These are phyloP conservation scores for Nysson spinosus DNA, from an alignment of 2,888 invertebrate genomes.

Conservation along the genomic window DNA sequence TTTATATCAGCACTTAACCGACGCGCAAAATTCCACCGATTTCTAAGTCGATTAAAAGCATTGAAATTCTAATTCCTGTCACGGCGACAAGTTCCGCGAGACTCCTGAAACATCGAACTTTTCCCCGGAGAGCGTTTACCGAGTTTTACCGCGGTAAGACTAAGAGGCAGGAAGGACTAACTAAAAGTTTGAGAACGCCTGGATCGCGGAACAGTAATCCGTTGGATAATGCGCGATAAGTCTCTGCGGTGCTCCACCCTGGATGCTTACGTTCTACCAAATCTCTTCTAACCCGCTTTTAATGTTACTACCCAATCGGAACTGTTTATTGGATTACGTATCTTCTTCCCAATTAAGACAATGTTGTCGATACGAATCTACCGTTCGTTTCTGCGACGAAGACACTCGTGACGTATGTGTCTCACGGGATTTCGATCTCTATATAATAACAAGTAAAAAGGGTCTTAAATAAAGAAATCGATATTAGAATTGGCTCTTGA, in stretches of 20 bases:
- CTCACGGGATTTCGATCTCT: too few relatives aligned
- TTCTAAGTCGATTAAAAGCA: not conserved
- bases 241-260: conserved; percentile 35
- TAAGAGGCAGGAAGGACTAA: conserved; percentile 24
- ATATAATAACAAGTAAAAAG: too few relatives aligned
- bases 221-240: conserved; percentile 70
- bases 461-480: too few relatives aligned
- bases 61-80: conserved; percentile 2
- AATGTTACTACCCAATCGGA: not conserved
- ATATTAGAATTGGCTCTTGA: too few relatives aligned
- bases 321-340: conserved; percentile 19
- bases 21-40: too few relatives aligned
- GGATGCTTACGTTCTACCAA: conserved; percentile 40
- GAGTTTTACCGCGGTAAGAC: conserved; percentile 49
- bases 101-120: conserved; percentile 33
- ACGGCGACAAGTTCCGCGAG: conserved; percentile 2
- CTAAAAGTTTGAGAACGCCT: conserved; percentile 49
- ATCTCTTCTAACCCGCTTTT: conserved; percentile 54
- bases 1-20: too few relatives aligned
- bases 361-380: too few relatives aligned
- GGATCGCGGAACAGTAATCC: conserved; percentile 64
- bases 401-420: too few relatives aligned
- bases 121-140: conserved; percentile 40
- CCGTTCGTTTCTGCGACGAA: too few relatives aligned
- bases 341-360: too few relatives aligned